Percentiles rank a stretch among this genome's conserved stretches.
These are phyloP conservation scores for Acronicta aceris DNA, from an alignment of 2,888 invertebrate genomes.

Conservation along the genomic window DNA sequence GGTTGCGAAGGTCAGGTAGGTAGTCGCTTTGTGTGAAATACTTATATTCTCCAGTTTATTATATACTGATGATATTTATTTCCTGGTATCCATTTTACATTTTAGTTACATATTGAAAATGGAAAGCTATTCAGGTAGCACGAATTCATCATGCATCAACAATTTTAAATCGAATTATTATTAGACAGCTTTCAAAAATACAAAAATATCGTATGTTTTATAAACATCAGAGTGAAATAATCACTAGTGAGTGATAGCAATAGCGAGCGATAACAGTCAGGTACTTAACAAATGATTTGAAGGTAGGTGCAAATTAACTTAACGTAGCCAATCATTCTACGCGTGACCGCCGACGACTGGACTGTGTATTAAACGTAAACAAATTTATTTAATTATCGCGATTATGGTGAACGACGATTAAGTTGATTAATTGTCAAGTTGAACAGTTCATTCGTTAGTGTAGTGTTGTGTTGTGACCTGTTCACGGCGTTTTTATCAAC, in stretches of 20 bases:
- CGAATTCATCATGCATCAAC: no score
- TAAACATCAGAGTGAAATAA: not conserved
- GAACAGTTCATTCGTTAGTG: constrained; percentile 36
- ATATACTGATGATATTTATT: no score
- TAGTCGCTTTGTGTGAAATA: no score
- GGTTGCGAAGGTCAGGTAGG: no score
- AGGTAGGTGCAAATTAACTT: constrained; percentile 37
- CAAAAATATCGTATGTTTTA: no score
- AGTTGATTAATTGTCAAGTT: constrained; percentile 44
- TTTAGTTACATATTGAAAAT: no score
- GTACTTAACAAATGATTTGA: constrained; percentile 16
- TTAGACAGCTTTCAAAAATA: no score
- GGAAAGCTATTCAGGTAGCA: no score
- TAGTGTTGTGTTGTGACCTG: constrained; percentile 24
- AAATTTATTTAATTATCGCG: constrained; percentile 45
- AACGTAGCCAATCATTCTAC: constrained; percentile 16
- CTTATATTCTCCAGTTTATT: no score
- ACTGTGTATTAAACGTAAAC: constrained; percentile 34
- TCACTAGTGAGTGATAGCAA: no score
- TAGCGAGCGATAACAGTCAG: constrained; percentile 5
- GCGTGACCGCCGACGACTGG: constrained; percentile 24
- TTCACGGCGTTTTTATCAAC: constrained; percentile 8
- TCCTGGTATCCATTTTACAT: no score
- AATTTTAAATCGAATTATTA: no score
- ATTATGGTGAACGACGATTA: constrained; percentile 44